Evolutionary conservation across 2,888 invertebrate genomes (phyloP), one percentile per base, ranked within the genome.

Genomic region (Watsonalla binaria): DNA sequence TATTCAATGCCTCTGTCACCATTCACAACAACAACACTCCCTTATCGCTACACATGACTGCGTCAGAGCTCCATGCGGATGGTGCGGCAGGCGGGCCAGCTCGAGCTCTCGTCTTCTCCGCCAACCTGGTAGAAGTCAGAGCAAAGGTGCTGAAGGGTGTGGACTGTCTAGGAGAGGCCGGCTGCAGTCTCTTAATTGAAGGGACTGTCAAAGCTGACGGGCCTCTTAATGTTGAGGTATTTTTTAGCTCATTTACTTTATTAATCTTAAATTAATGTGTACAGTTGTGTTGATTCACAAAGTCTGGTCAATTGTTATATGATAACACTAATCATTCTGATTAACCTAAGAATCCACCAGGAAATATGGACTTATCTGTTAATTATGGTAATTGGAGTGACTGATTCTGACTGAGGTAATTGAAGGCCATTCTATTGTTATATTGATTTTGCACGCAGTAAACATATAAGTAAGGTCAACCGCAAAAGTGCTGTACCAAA

Each of bases 171-270:
- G 95, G 93, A 0, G 95, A 96, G 74, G 91, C 95, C 2, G 93
- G 93, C 50, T 95, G 96, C 67, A 94, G 94, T 51, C 92, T 96
- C 45, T 91, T 94, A 0, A 83, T 96, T 57, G 96, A 96, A 79
- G 95, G 95, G 0, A 95, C 95, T 0, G 90, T 97, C 8, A 94
- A 95, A 63, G 96, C 96, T 6, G 95, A 95, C 69, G 96, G 95
- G 5, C 95, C 96, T n/a, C 84, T 96, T n/a, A 95, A 95, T 63
- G 94, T 96, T 46, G 96, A 96, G 92, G 96, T 95, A 82, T 61
- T 53, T 49, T 45, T 13, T 46, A 7, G 14, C 47, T 11, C 5
- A 42, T 5, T 42, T 8, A 24, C 24, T 24, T 24, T 4, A 24
- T 24, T 1, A 24, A 24, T 42, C 5, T 11, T 11, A 42, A 11